These are phyloP conservation scores for Lamellibrachia columna DNA, from an alignment of 2,888 invertebrate genomes.

Conservation along the genomic window DNA sequence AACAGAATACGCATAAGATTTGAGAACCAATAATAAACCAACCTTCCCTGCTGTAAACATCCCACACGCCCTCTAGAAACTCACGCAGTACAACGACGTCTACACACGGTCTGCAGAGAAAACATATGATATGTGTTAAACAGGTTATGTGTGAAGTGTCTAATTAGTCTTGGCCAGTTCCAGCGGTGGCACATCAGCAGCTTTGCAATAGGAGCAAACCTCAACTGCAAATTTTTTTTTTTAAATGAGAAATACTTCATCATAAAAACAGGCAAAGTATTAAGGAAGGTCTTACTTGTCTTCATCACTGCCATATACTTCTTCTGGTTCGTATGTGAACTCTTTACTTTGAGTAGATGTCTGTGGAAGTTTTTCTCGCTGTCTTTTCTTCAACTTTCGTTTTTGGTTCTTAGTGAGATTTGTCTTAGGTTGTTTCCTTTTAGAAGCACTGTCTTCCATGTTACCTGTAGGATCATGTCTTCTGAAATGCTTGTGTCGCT, in stretches of 20 bases:
- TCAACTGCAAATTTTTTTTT: neutral
- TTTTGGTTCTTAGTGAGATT: neutral
- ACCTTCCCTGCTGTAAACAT: no score
- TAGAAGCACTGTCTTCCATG: neutral
- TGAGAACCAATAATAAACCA: no score
- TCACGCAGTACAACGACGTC: no score
- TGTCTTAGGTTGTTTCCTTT: neutral
- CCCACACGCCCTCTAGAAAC: no score
- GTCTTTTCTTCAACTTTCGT: neutral
- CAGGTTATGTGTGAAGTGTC: no score
- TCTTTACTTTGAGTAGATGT: constrained; percentile 6
- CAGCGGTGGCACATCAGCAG: no score
- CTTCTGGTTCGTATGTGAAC: neutral
- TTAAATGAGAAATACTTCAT: neutral
- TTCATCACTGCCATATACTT: neutral
- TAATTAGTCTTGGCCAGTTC: no score
- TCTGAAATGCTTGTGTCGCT: neutral
- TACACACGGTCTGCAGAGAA: no score
- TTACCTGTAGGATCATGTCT: neutral
- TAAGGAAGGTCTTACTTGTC: neutral
- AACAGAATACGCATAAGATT: no score
- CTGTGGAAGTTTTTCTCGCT: neutral
- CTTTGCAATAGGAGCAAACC: neutral
- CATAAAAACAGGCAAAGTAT: neutral
- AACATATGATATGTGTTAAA: no score